A percentile compares a stretch with the other conserved stretches of the same genome.
These are phyloP conservation scores for Strigops habroptila DNA, from an alignment of 2,113 vertebrate species.

Conservation along the genomic window DNA sequence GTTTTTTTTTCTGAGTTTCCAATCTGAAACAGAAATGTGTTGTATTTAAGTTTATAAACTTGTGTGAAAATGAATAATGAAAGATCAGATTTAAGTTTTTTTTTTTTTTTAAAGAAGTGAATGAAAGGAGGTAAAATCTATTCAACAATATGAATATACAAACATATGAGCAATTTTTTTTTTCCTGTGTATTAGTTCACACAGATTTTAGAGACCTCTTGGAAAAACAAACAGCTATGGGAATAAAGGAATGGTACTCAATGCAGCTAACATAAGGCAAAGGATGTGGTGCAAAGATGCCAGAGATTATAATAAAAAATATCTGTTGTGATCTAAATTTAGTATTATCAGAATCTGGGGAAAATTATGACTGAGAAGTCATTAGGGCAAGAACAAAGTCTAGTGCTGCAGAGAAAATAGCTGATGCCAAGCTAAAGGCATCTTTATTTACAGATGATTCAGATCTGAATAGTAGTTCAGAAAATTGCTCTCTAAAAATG, in stretches of 20 bases:
- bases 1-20: background rate
- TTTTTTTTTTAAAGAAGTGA: too few species aligned
- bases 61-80: background rate
- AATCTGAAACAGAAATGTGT: background rate
- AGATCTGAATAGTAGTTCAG: background rate
- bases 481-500: constrained; percentile 23
- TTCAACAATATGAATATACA: background rate
- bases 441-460: constrained; percentile 10
- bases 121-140: background rate
- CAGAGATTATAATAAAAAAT: constrained; percentile 27
- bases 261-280: background rate
- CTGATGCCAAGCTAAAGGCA: constrained; percentile 23
- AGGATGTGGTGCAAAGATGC: background rate
- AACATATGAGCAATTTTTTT: background rate
- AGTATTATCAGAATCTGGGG: constrained; percentile 43
- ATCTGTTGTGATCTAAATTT: constrained; percentile 35
- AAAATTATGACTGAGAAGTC: background rate
- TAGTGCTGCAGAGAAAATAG: background rate
- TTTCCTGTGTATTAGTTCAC: background rate
- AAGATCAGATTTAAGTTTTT: background rate
- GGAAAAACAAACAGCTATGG: background rate
- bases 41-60: background rate
- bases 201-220: background rate
- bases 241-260: background rate
- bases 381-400: constrained; percentile 33